Conservation (phyloP, 2,888 invertebrate species). For the Parthenolecanium corni region DNA sequence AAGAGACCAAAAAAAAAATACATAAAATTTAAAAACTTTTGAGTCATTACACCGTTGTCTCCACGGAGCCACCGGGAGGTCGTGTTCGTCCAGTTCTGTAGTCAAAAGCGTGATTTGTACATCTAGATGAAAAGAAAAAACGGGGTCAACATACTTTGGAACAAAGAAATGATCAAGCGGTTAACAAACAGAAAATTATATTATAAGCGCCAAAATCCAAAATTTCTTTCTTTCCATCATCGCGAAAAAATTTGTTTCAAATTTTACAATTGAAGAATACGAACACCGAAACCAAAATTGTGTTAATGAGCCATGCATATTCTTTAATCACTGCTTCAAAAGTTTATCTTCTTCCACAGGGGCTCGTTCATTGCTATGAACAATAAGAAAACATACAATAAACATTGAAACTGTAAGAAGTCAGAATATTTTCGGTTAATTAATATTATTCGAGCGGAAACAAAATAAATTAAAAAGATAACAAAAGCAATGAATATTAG, state of each 20-base stretch:
- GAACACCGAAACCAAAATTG: conserved; percentile 23
- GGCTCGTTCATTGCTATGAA: conserved; percentile 27
- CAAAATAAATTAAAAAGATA: neutral
- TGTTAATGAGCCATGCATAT: conserved; percentile 19
- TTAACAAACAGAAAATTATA: neutral
- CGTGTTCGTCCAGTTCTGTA: conserved; percentile 12
- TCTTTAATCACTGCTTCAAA: conserved; percentile 22
- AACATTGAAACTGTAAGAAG: conserved; percentile 9
- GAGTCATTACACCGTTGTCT: conserved; percentile 9
- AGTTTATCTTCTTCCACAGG: conserved; percentile 27
- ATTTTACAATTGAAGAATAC: neutral
- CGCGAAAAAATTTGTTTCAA: no score
- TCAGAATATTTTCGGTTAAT: conserved; percentile 6
- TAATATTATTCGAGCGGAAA: neutral
- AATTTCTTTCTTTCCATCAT: neutral
- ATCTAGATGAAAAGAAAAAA: neutral
- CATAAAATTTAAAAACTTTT: neutral
- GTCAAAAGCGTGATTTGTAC: conserved; percentile 5
- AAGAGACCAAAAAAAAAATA: neutral
- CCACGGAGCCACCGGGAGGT: neutral
- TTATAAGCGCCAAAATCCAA: neutral
- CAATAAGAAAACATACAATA: conserved; percentile 19
- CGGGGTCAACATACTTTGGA: neutral
- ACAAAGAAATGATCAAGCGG: neutral
- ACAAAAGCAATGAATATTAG: neutral